Evolutionary conservation across 2,797 vertebrate genomes (phyloP).

Genomic region (Thunnus albacares): DNA sequence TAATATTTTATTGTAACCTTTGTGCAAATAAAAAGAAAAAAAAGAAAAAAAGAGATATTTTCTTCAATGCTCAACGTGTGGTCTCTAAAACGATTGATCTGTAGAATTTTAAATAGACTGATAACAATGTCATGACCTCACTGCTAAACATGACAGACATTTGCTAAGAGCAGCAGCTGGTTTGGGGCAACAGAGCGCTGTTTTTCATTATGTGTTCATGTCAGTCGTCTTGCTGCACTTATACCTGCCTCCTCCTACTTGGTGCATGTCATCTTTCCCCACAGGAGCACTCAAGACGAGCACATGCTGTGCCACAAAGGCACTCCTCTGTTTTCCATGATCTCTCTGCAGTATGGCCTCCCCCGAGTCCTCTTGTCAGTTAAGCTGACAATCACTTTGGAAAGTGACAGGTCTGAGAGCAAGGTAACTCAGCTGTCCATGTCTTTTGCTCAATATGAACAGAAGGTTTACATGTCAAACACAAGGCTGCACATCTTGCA

Average conservation of each 20-base stretch:
- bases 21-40: no score
- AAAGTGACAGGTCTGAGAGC: not conserved
- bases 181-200: not conserved
- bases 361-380: not conserved
- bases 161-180: constrained; percentile 1
- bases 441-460: not conserved
- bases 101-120: constrained; percentile 19
- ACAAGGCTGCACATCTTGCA: constrained; percentile 7
- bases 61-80: not conserved
- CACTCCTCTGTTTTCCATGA: not conserved
- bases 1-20: no score
- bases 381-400: not conserved
- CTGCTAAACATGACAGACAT: constrained; percentile 6
- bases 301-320: not conserved
- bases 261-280: constrained; percentile 13
- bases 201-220: constrained; percentile 19
- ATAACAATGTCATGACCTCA: constrained; percentile 4
- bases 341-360: not conserved
- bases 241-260: not conserved
- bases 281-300: constrained; percentile 11
- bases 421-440: not conserved
- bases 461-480: constrained; percentile 1
- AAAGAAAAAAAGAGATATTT: not conserved
- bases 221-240: constrained; percentile 5
- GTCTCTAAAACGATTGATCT: not conserved